Conservation (phyloP, 1,140 invertebrate genomes). For the Zaprionus vittiger region DNA sequence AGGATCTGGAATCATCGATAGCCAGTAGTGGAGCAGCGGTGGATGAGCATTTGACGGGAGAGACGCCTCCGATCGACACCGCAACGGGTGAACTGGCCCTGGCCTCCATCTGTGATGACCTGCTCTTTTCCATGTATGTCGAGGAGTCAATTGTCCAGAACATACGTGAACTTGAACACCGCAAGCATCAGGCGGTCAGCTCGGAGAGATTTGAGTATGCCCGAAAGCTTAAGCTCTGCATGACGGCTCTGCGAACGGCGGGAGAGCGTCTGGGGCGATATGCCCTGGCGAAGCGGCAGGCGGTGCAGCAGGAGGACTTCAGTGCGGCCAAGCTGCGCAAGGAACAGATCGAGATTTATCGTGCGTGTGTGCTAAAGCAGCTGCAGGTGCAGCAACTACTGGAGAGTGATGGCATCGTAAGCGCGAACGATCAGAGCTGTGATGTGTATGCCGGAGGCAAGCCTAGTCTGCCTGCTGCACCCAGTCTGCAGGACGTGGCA, state of each 20-base stretch:
- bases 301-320: slow-evolving; percentile 95
- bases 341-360: slow-evolving; percentile 92
- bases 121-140: slow-evolving; percentile 99
- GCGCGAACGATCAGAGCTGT: slow-evolving; percentile 75
- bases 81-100: slow-evolving; percentile 84
- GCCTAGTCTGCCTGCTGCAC: slow-evolving; percentile 74
- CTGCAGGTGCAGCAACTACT: slow-evolving; percentile 91
- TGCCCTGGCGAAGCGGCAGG: slow-evolving; percentile 95
- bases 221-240: slow-evolving; percentile 93
- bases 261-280: slow-evolving; percentile 96
- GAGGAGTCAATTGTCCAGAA: slow-evolving; percentile 95
- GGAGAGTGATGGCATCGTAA: slow-evolving; percentile 90
- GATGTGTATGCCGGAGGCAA: slow-evolving; percentile 78
- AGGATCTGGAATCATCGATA: slow-evolving; percentile 58
- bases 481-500: slow-evolving; percentile 83
- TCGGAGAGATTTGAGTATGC: slow-evolving; percentile 92
- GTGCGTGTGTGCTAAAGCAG: slow-evolving; percentile 89
- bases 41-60: slow-evolving; percentile 53
- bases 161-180: slow-evolving; percentile 93
- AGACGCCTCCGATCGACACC: slow-evolving; percentile 62
- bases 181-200: slow-evolving; percentile 93
- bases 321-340: slow-evolving; percentile 95
- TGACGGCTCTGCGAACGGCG: slow-evolving; percentile 91
- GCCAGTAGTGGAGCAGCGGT: slow-evolving; percentile 1
- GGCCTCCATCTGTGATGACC: slow-evolving; percentile 95